These are phyloP conservation scores for Junco hyemalis DNA, from an alignment of 2,113 vertebrate species.

Conservation along the genomic window DNA sequence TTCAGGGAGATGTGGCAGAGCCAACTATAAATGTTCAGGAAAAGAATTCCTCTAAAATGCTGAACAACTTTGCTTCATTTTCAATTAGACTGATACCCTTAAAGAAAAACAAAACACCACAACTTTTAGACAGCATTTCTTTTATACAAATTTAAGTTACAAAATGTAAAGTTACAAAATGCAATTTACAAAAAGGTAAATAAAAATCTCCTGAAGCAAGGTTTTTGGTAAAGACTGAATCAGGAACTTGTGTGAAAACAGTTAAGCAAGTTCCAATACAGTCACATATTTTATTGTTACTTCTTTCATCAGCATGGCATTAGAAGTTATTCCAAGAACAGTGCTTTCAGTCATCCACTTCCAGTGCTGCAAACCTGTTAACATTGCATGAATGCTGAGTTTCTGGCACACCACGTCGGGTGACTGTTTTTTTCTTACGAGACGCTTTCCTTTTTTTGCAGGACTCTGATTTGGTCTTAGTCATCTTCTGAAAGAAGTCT, in stretches of 20 bases:
- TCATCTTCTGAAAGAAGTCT: conserved; percentile 54
- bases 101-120: not conserved
- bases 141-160: not conserved
- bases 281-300: not conserved
- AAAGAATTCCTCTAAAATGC: not conserved
- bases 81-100: not conserved
- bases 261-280: not conserved
- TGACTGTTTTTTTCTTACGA: not conserved
- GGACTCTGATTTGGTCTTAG: not conserved
- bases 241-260: not conserved
- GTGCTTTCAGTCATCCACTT: conserved; percentile 45
- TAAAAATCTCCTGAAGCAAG: not conserved
- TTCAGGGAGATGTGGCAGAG: not conserved
- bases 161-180: not conserved
- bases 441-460: conserved; percentile 36
- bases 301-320: not conserved
- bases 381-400: not conserved
- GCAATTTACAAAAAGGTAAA: not conserved
- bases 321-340: not conserved
- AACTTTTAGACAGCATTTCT: not conserved
- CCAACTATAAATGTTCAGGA: not conserved
- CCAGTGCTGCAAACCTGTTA: conserved; percentile 66
- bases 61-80: not conserved
- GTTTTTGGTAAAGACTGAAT: not conserved
- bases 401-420: not conserved